Evolutionary conservation across 2,888 invertebrate genomes (phyloP).

Genomic region (Alitta virens): DNA sequence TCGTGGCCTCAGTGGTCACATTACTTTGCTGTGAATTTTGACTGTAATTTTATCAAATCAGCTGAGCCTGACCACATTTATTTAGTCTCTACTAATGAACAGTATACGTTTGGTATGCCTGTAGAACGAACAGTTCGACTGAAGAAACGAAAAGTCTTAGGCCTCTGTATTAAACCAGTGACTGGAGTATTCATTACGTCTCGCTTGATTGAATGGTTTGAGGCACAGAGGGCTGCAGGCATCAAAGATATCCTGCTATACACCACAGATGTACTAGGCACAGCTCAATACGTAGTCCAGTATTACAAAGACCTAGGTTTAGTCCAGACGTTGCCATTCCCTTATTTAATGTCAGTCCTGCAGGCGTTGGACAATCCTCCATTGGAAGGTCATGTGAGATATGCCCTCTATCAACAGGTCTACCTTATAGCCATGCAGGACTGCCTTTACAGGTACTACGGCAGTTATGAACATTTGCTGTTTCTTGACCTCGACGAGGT

Average conservation of each 20-base stretch:
- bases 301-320: conserved; percentile 21
- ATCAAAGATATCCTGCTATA: conserved; percentile 16
- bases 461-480: conserved; percentile 8
- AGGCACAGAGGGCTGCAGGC: conserved; percentile 13
- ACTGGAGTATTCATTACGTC: conserved; percentile 3
- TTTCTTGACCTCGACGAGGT: conserved; percentile 20
- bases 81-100: conserved; percentile 1
- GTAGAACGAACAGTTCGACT: neutral
- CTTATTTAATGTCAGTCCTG: conserved; percentile 17
- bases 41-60: conserved; percentile 8
- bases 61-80: neutral
- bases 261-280: conserved; percentile 14
- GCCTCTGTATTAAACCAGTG: conserved; percentile 20
- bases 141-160: neutral
- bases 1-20: conserved; percentile 24
- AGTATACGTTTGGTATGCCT: neutral
- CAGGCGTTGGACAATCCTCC: conserved; percentile 6
- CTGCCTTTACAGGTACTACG: conserved; percentile 18
- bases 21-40: conserved; percentile 16
- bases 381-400: conserved; percentile 8
- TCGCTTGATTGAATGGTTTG: conserved; percentile 25
- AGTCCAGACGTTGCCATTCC: conserved; percentile 16
- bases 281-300: conserved; percentile 12
- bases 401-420: conserved; percentile 24
- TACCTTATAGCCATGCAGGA: conserved; percentile 24